Base-by-base conservation (phyloP, 2,888 invertebrate genomes). In the Anthrax anthrax region DNA sequence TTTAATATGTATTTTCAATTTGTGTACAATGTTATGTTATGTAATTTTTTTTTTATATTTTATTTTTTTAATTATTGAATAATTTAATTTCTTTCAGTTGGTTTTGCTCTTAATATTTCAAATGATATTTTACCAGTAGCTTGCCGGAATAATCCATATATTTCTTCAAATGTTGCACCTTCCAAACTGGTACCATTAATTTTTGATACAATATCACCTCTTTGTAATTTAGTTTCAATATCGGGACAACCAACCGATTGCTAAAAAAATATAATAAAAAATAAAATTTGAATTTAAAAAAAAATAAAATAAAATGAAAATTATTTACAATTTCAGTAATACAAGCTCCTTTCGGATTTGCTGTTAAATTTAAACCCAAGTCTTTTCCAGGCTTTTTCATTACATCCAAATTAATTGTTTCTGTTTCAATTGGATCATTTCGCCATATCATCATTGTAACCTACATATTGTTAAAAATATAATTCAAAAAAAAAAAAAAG, bases 241-340 rank as follows among this genome's bases (percentile, higher is more conserved):
- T 84, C 81, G 0, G 94, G 94, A 34, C 84, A 81, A 19, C 95
- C 87, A 3, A 94, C 95, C 46, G 84, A 78, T 17, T 89, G 74
- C 92, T 92, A 66, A 36, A 36, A 36, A 36, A 13, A 4, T 16
- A 57, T 53, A 40, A 46, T 47, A 45, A 47, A 6, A 56, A 55
- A 1, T 9, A n/a, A 34, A 18, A 37, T 3, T 19, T 16, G 8
- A 27, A 23, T 4, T 12, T 16, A 4, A 27, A 27, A 14, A 32
- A 17, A 14, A 13, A 1, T 32, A 29, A 39, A 12, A 18, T 8
- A 16, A 14, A 12, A 36, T 8, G 5, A 12, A 16, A 3, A 36
- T 13, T n/a, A 36, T 80, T 78, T 67, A 96, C 97, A 63, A 96
- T 77, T 61, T 96, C 95, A 16, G 88, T 86, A 44, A 98, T 81